Conservation (phyloP, 1,140 invertebrate genomes). For the Octopus sinensis region DNA sequence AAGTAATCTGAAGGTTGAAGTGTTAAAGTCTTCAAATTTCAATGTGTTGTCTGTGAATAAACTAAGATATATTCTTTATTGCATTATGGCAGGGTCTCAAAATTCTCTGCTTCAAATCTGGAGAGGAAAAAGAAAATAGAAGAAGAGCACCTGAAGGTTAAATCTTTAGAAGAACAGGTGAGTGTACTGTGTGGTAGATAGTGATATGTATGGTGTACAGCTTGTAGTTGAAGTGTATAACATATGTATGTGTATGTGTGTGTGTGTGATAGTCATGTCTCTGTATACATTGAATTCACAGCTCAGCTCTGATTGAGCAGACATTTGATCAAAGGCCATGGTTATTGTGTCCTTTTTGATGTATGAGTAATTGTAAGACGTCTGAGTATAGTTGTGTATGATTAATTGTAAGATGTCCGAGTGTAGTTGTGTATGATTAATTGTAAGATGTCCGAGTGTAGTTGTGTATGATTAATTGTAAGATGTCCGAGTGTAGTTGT, state of each 20-base stretch:
- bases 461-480: no score
- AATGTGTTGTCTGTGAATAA: no score
- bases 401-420: no score
- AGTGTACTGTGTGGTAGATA: neutral
- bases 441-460: no score
- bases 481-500: no score
- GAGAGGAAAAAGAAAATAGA: slow-evolving; percentile 34
- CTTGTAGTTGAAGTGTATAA: neutral
- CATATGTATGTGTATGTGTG: neutral
- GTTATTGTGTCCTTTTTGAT: neutral
- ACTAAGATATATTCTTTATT: no score
- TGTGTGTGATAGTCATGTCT: neutral
- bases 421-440: no score
- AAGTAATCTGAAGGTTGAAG: no score
- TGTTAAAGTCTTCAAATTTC: no score
- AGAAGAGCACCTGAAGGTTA: slow-evolving; percentile 35
- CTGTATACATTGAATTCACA: neutral
- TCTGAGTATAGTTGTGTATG: no score
- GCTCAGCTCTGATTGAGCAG: neutral
- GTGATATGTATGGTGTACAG: neutral
- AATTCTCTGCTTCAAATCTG: slow-evolving; percentile 27
- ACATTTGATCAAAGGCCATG: neutral
- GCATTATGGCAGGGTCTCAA: slow-evolving; percentile 29
- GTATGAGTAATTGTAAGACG: no score
- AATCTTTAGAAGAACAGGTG: slow-evolving; percentile 38